Percentiles rank a stretch among this genome's conserved stretches.
phyloP scores from a whole-genome alignment of 2,888 invertebrate species.

The Willowsia nigromaculata region DNA sequence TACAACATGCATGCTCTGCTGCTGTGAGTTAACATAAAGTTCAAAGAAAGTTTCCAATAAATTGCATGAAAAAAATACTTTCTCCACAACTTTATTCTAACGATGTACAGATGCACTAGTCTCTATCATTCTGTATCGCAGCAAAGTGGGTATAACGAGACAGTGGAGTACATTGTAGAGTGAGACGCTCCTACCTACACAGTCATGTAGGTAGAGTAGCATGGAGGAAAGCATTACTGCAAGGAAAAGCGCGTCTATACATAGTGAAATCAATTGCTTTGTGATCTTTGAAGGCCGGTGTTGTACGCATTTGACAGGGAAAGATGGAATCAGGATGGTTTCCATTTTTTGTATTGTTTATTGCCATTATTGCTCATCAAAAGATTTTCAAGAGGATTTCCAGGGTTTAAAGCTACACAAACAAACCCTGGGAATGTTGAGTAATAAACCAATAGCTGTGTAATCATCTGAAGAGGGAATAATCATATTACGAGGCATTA shows the following conservation, averaged over 20 bases:
- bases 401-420: not conserved
- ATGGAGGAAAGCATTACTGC: too few relatives aligned
- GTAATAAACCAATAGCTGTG: not conserved
- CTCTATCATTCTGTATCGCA: too few relatives aligned
- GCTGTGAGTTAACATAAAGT: not conserved
- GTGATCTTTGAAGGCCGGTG: too few relatives aligned
- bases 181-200: too few relatives aligned
- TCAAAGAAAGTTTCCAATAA: constrained; percentile 3
- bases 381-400: not conserved
- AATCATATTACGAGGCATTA: not conserved
- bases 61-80: not conserved
- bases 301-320: too few relatives aligned
- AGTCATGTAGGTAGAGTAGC: too few relatives aligned
- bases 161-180: too few relatives aligned
- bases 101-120: too few relatives aligned
- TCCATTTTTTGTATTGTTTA: not conserved
- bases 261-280: too few relatives aligned
- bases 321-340: not conserved
- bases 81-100: not conserved
- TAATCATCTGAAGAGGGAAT: not conserved
- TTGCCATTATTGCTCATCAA: not conserved
- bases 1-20: not conserved
- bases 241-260: too few relatives aligned
- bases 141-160: too few relatives aligned
- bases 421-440: not conserved